Conservation (phyloP, 2,113 vertebrate species). For the Xiphias gladius region DNA sequence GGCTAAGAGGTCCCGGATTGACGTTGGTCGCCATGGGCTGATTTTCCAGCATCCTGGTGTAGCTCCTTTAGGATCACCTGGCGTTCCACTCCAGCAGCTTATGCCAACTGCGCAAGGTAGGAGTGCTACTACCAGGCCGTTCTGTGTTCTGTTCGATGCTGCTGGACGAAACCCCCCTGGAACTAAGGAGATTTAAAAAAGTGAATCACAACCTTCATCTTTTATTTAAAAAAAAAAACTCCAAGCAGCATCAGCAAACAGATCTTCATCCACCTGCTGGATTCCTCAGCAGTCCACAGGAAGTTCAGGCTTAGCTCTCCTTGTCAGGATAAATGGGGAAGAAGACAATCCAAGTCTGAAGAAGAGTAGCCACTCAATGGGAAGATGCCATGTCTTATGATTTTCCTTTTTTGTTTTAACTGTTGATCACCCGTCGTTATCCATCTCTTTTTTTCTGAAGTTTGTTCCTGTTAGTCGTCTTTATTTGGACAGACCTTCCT, state of each 20-base stretch:
- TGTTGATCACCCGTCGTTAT: slow-evolving; percentile 71
- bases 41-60: slow-evolving; percentile 99
- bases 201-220: slow-evolving; percentile 68
- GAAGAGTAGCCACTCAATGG: slow-evolving; percentile 80
- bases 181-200: slow-evolving; percentile 66
- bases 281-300: slow-evolving; percentile 74
- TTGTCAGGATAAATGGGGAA: slow-evolving; percentile 75
- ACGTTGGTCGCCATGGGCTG: slow-evolving; percentile 98
- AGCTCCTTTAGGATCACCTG: slow-evolving; percentile 91
- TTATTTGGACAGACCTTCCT: slow-evolving; percentile 74
- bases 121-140: slow-evolving; percentile 86
- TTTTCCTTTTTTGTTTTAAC: slow-evolving; percentile 71
- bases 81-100: slow-evolving; percentile 99
- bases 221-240: slow-evolving; percentile 71
- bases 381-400: slow-evolving; percentile 84
- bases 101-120: slow-evolving; percentile 99
- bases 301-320: slow-evolving; percentile 78
- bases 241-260: slow-evolving; percentile 75
- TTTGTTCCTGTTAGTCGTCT: slow-evolving; percentile 68
- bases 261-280: slow-evolving; percentile 74
- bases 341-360: slow-evolving; percentile 80
- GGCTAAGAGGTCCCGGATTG: slow-evolving; percentile 99
- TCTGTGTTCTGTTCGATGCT: slow-evolving; percentile 83
- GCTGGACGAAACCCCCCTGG: slow-evolving; percentile 72
- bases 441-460: slow-evolving; percentile 72